Evolutionary conservation across 1,140 invertebrate genomes (phyloP).

Genomic region (Artemia franciscana): DNA sequence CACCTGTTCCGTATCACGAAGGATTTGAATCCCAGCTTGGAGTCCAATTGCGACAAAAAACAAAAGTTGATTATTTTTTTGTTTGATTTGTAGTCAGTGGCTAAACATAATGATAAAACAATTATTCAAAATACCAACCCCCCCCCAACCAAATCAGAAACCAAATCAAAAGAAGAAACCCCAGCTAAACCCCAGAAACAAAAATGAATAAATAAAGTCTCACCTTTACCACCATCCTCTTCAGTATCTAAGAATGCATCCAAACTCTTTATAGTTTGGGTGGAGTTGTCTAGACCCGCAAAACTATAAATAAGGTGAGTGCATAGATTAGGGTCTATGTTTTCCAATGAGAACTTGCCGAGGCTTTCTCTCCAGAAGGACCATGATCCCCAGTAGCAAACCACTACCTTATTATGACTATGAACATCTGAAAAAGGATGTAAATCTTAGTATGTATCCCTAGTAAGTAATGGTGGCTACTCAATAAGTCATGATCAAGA

Average conservation of each 20-base stretch:
- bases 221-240: slow-evolving; percentile 35
- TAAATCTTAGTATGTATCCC: too few relatives aligned
- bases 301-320: slow-evolving; percentile 74
- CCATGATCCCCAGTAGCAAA: slow-evolving; percentile 39
- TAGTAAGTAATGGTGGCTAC: too few relatives aligned
- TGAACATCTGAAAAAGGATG: not conserved
- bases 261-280: slow-evolving; percentile 34
- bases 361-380: slow-evolving; percentile 27
- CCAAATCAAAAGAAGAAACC: too few relatives aligned
- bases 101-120: slow-evolving; percentile 6
- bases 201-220: not conserved
- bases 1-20: too few relatives aligned
- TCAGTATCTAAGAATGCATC: slow-evolving; percentile 51
- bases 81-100: not conserved
- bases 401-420: slow-evolving; percentile 18
- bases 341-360: slow-evolving; percentile 35
- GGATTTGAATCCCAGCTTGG: too few relatives aligned
- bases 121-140: too few relatives aligned
- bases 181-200: not conserved
- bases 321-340: slow-evolving; percentile 51
- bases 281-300: slow-evolving; percentile 40
- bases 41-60: too few relatives aligned
- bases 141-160: not conserved
- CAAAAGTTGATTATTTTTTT: too few relatives aligned
- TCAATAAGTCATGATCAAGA: too few relatives aligned